phyloP scores from a whole-genome alignment of 2,797 vertebrate species.

The Dicrostonyx torquatus region DNA sequence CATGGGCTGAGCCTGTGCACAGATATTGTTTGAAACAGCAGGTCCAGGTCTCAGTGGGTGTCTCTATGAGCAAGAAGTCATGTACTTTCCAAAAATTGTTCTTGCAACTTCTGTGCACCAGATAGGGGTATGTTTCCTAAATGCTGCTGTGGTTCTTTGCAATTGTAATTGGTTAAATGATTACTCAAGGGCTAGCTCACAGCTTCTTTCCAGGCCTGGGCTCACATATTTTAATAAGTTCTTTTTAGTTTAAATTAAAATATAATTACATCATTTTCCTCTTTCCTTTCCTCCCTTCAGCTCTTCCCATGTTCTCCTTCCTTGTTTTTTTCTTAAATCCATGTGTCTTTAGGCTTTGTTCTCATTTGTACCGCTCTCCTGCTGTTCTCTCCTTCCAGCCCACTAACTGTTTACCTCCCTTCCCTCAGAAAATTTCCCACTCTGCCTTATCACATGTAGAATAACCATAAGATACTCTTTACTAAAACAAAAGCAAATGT shows the following conservation, averaged over 20 bases:
- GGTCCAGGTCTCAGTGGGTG: neutral
- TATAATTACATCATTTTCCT: neutral
- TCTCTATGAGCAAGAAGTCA: neutral
- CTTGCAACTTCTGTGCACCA: neutral
- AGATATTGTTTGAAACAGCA: neutral
- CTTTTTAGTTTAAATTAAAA: neutral
- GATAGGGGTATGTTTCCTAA: neutral
- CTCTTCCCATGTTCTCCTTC: neutral
- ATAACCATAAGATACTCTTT: neutral
- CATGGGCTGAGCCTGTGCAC: neutral
- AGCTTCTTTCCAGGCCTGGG: neutral
- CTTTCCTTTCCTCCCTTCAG: neutral
- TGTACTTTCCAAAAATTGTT: neutral
- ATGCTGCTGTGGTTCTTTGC: neutral
- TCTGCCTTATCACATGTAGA: neutral
- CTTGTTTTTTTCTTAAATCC: neutral
- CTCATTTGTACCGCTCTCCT: neutral
- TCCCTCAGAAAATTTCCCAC: too few relatives aligned
- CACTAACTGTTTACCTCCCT: neutral
- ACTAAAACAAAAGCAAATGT: neutral
- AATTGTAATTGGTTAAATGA: neutral
- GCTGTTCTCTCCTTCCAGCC: neutral
- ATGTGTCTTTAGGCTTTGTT: too few relatives aligned
- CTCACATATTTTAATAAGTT: neutral
- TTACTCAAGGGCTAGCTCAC: neutral